A percentile compares a stretch with the other conserved stretches of the same genome.
Conservation (phyloP, 1,140 invertebrate genomes). For the Pectinophora gossypiella region DNA sequence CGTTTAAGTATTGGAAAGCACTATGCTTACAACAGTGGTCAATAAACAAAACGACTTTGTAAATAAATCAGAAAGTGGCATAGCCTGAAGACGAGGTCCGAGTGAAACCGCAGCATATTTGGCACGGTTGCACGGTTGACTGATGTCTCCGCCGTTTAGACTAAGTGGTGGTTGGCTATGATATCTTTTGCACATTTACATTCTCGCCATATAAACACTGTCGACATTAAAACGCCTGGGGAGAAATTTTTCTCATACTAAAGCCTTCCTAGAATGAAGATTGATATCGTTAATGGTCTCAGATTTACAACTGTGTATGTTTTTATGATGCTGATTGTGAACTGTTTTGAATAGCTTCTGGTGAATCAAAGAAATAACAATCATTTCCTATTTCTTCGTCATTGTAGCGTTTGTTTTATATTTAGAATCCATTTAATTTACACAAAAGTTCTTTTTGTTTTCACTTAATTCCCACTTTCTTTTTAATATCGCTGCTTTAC, state of each 20-base stretch:
- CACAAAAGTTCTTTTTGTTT: too few species aligned
- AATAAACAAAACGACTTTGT: too few species aligned
- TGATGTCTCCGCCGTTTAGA: background rate
- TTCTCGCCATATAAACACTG: background rate
- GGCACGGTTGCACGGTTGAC: background rate
- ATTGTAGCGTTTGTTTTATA: too few species aligned
- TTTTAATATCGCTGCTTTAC: too few species aligned
- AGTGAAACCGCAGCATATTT: background rate
- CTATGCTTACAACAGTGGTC: too few species aligned
- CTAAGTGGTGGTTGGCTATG: background rate
- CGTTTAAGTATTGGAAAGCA: too few species aligned
- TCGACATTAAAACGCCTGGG: background rate
- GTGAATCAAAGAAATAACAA: background rate
- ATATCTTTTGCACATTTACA: background rate
- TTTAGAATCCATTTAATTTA: too few species aligned
- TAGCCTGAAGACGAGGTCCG: background rate
- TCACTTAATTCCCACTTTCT: too few species aligned
- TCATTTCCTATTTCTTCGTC: background rate
- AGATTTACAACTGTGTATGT: background rate
- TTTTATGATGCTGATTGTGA: background rate
- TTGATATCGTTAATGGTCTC: background rate
- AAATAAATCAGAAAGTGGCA: too few species aligned
- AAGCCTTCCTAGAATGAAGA: background rate
- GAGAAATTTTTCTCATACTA: background rate
- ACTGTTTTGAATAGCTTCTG: too few species aligned